Percentiles rank a stretch among this genome's conserved stretches.
Evolutionary conservation across 2,888 invertebrate genomes (phyloP).

Genomic region (Opisthograptis luteolata): DNA sequence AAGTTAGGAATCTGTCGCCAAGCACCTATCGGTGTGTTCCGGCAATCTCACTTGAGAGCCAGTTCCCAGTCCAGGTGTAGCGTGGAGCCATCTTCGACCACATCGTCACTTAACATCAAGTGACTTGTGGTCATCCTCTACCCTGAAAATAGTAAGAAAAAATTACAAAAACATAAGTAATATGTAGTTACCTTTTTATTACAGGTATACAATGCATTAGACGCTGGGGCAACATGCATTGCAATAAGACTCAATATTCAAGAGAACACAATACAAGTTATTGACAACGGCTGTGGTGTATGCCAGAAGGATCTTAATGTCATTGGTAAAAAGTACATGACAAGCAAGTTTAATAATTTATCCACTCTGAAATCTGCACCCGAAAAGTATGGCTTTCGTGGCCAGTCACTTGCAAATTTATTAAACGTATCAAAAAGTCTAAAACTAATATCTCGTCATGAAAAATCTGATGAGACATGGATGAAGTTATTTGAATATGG

Average conservation of each 20-base stretch:
- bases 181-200: no score
- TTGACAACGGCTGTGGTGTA: slow-evolving; percentile 91
- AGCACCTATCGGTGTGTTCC: no score
- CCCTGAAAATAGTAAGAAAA: no score
- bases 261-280: slow-evolving; percentile 87
- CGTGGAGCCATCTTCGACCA: no score
- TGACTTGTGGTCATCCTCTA: no score
- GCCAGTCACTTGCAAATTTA: slow-evolving; percentile 88
- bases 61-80: no score
- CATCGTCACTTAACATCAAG: no score
- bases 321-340: slow-evolving; percentile 85
- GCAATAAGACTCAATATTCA: slow-evolving; percentile 87
- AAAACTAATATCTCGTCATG: slow-evolving; percentile 84
- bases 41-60: no score
- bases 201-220: slow-evolving; percentile 88
- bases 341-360: slow-evolving; percentile 86
- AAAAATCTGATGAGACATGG: slow-evolving; percentile 78
- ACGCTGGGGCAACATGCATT: slow-evolving; percentile 88
- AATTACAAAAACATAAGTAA: no score
- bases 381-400: slow-evolving; percentile 86
- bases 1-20: no score
- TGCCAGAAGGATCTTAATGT: slow-evolving; percentile 77
- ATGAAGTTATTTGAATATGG: slow-evolving; percentile 82
- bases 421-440: slow-evolving; percentile 82
- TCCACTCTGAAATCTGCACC: slow-evolving; percentile 79